These are phyloP conservation scores for Halcyon malimbica DNA, from an alignment of 2,113 vertebrate species.

Conservation along the genomic window DNA sequence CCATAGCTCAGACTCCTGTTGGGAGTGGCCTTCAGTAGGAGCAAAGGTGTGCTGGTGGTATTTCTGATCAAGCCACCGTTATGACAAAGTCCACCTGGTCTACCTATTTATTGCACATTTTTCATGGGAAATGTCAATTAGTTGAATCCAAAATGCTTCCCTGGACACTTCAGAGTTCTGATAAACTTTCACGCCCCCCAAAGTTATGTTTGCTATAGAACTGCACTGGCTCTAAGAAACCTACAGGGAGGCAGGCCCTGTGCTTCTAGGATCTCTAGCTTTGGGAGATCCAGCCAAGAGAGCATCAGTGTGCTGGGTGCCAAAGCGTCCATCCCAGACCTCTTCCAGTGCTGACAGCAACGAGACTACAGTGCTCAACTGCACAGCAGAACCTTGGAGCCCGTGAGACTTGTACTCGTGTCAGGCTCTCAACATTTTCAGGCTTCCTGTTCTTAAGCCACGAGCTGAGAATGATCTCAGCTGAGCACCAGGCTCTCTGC, in stretches of 20 bases:
- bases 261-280: background rate
- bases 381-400: background rate
- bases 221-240: background rate
- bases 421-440: background rate
- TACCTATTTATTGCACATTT: background rate
- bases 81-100: background rate
- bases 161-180: background rate
- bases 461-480: background rate
- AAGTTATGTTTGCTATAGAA: background rate
- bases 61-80: background rate
- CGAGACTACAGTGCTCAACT: background rate
- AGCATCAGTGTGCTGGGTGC: background rate
- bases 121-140: background rate
- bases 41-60: background rate
- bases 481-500: background rate
- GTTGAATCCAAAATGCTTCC: background rate
- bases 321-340: background rate
- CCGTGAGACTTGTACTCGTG: rapidly evolving
- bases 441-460: background rate
- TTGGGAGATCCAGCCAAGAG: background rate
- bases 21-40: background rate
- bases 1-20: background rate
- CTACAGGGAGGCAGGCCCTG: background rate
- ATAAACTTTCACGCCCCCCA: background rate
- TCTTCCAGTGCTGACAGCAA: background rate